Percentiles rank a stretch among this genome's conserved stretches.
Conservation (phyloP, 2,113 vertebrate species). For the Ceyx cyanopectus region DNA sequence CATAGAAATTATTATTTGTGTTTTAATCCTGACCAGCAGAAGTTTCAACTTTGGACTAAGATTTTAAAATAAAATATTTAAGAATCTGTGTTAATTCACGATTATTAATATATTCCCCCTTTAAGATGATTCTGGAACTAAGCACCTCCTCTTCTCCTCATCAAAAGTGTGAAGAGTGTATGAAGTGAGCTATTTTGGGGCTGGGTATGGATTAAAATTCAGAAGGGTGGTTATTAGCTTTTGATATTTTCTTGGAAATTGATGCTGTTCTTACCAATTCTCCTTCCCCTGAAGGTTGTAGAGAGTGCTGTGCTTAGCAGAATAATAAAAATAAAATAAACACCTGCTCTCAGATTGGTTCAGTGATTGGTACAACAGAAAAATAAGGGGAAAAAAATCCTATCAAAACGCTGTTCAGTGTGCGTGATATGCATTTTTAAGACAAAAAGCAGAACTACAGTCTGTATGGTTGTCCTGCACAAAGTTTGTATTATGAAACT, state of each 20-base stretch:
- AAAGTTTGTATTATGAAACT: background rate
- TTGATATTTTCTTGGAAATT: slow-evolving; percentile 73
- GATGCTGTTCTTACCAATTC: slow-evolving; percentile 64
- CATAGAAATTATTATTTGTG: background rate
- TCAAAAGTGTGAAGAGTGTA: background rate
- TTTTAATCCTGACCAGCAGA: background rate
- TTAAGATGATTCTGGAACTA: background rate
- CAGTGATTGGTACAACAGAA: slow-evolving; percentile 75
- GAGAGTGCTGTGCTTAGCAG: slow-evolving; percentile 89
- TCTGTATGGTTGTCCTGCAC: background rate
- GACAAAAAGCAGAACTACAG: background rate
- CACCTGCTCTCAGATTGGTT: slow-evolving; percentile 80
- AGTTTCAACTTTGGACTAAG: background rate
- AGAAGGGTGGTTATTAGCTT: slow-evolving; percentile 77
- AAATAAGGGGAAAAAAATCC: background rate
- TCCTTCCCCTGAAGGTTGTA: slow-evolving; percentile 83
- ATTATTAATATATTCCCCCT: background rate
- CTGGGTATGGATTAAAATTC: slow-evolving; percentile 53
- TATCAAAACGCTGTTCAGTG: background rate
- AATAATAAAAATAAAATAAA: slow-evolving; percentile 81
- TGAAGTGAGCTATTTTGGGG: slow-evolving; percentile 25
- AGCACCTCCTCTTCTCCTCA: background rate
- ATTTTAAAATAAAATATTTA: background rate
- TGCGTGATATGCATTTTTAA: background rate
- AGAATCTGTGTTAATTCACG: background rate